Conservation (phyloP, 1,140 invertebrate genomes). For the Bombus impatiens region DNA sequence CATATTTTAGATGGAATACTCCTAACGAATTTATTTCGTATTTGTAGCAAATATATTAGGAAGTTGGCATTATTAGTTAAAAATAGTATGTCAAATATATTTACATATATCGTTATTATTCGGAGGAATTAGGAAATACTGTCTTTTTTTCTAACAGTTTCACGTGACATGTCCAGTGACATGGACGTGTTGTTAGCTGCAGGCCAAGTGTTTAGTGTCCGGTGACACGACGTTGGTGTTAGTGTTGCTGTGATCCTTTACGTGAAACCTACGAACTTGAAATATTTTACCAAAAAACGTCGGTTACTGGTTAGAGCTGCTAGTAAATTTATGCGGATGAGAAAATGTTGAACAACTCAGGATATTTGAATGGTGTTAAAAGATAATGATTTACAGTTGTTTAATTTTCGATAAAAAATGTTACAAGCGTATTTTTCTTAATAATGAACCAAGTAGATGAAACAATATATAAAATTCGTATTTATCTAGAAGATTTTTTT, state of each 20-base stretch:
- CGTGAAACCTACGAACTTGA: too few relatives aligned
- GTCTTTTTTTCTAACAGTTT: neutral
- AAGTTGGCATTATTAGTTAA: neutral
- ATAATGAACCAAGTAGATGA: neutral
- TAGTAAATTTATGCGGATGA: too few relatives aligned
- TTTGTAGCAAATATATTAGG: neutral
- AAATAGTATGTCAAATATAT: neutral
- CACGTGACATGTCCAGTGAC: too few relatives aligned
- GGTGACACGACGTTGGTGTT: too few relatives aligned
- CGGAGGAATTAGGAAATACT: neutral
- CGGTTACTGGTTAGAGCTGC: too few relatives aligned
- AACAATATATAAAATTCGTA: neutral
- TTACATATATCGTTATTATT: too few relatives aligned
- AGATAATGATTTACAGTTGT: neutral
- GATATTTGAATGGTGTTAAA: neutral
- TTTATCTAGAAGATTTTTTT: neutral
- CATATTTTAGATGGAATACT: neutral
- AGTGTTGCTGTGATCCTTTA: too few relatives aligned
- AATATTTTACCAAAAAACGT: too few relatives aligned
- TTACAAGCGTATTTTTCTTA: neutral
- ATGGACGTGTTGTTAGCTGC: too few relatives aligned
- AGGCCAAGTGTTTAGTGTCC: too few relatives aligned
- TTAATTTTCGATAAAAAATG: neutral
- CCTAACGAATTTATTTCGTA: neutral
- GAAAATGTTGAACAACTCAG: neutral